Conservation (phyloP, 2,113 vertebrate species). For the Emydura subglobosa region DNA sequence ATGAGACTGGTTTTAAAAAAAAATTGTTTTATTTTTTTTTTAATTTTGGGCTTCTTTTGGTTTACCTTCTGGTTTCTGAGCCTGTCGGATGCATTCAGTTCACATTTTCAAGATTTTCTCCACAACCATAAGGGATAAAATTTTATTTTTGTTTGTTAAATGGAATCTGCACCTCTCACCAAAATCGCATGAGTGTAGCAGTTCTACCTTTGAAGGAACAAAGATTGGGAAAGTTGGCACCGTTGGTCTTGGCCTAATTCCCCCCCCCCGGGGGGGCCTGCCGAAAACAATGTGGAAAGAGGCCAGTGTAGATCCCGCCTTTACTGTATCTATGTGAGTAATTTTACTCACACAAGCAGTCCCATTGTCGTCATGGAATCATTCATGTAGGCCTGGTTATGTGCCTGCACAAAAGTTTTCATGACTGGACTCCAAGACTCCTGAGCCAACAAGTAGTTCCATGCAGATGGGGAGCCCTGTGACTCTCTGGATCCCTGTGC, state of each 20-base stretch:
- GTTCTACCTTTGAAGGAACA: background rate
- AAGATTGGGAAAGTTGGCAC: background rate
- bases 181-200: background rate
- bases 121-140: background rate
- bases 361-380: background rate
- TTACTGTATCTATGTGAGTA: background rate
- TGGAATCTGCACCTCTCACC: background rate
- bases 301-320: background rate
- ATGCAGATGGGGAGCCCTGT: background rate
- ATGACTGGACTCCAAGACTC: accelerated
- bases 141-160: background rate
- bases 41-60: too few species aligned
- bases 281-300: background rate
- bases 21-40: background rate
- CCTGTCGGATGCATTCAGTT: background rate
- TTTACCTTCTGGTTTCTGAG: background rate
- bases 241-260: background rate
- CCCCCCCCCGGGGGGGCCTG: too few species aligned
- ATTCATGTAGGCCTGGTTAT: accelerated
- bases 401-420: background rate
- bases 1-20: background rate
- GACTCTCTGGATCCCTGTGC: background rate
- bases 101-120: background rate
- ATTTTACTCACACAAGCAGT: background rate
- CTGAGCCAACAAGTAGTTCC: background rate